Base-by-base conservation (phyloP, 1,140 invertebrate species). In the Rhagoletis zephyria region DNA sequence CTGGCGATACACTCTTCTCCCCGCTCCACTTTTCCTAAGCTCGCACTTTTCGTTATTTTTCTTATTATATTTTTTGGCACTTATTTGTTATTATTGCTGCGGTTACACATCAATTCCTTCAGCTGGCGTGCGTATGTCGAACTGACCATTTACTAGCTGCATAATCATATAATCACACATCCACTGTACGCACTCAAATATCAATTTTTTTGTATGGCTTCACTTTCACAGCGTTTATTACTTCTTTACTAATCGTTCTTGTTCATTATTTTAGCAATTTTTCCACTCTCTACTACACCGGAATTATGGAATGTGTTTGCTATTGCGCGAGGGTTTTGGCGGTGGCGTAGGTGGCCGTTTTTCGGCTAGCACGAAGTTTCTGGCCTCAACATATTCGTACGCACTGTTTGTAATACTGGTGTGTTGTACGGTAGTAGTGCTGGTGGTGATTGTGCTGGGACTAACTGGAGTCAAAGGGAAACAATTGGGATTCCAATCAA, bases 321-420 rank as follows among this genome's bases (percentile, higher is more conserved):
- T 92, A 90, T 93, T 94, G 89, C 94, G 94, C 65, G 94, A 94
- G 88, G 94, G 94, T 91, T 95, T 95, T n/a, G 94, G 94, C 7
- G 94, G 94, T 64, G 94, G 94, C 64, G 93, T 94, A 56, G 94
- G 94, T 56, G 94, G 94, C 86, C 93, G 90, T 74, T 91, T 93
- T 87, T 64, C 92, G 86, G 81, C 91, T 89, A 89, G 70, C 88
- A 87, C 85, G 90, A 91, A 90, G 87, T 91, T 93, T 77, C 89
- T 91, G n/a, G 91, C 89, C 89, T 93, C 91, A 87, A 93, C 88
- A 90, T 91, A 93, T 89, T 93, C 92, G 85, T 93, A 91, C 19
- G 89, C 89, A 12, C 85, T 89, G 60, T 92, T 92, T 56, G 89
- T 90, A 91, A 92, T 92, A 92, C 91, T 91, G 90, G 70, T 88